Conservation (phyloP, 1,140 invertebrate species). For the Drosophila teissieri region DNA sequence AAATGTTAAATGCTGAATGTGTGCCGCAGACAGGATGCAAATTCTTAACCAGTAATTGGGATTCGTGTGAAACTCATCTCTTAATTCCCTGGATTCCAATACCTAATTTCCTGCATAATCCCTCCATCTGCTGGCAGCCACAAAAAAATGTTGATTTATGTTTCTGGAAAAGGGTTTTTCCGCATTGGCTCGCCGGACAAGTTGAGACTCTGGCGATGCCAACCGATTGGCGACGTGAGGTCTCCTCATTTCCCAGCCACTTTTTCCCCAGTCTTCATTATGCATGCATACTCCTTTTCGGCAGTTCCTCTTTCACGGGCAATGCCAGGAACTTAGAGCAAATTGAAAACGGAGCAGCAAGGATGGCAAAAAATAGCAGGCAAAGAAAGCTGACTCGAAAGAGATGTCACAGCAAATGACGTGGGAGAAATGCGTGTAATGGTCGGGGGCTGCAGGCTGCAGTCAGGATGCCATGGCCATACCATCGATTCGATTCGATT, state of each 20-base stretch:
- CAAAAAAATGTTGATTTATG: not conserved
- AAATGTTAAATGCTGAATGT: slow-evolving; percentile 10
- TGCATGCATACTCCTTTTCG: slow-evolving; percentile 60
- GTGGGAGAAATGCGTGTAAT: slow-evolving; percentile 62
- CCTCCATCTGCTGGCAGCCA: not conserved
- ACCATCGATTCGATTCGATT: slow-evolving; percentile 3
- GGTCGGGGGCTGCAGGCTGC: slow-evolving; percentile 15
- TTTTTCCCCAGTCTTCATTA: slow-evolving; percentile 66
- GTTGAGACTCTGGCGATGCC: slow-evolving; percentile 52
- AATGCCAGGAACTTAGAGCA: slow-evolving; percentile 33
- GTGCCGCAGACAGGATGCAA: too few species aligned
- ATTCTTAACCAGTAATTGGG: not conserved
- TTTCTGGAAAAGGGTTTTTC: not conserved
- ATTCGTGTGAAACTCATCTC: not conserved
- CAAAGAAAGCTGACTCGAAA: slow-evolving; percentile 9
- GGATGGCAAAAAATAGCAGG: not conserved
- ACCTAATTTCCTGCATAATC: not conserved
- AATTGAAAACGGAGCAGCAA: slow-evolving; percentile 54
- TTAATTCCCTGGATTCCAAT: not conserved
- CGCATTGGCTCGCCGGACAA: slow-evolving; percentile 12
- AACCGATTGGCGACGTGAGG: slow-evolving; percentile 56
- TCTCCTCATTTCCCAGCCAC: slow-evolving; percentile 6
- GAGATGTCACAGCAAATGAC: slow-evolving; percentile 64
- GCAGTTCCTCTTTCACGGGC: slow-evolving; percentile 6
- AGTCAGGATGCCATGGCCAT: slow-evolving; percentile 1